These are phyloP conservation scores for Gandaritis pyraliata DNA, from an alignment of 2,888 invertebrate genomes.

Conservation along the genomic window DNA sequence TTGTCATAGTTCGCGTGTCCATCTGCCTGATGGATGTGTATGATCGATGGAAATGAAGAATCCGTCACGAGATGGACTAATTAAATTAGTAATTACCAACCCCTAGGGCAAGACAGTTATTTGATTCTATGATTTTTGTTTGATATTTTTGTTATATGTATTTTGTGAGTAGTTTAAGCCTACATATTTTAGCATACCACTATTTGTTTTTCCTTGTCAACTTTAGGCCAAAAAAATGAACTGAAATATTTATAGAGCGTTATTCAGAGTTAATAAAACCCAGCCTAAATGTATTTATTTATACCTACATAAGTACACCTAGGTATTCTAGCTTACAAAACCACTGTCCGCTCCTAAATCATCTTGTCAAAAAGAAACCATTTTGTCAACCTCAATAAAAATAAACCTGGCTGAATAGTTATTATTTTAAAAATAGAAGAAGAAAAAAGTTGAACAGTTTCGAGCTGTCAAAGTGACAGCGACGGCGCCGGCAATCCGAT, in stretches of 20 bases:
- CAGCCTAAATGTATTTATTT: no score
- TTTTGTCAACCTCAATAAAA: conserved; percentile 40
- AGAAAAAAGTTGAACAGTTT: conserved; percentile 56
- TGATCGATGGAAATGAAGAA: conserved; percentile 52
- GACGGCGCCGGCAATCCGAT: conserved; percentile 69
- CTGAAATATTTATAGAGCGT: no score
- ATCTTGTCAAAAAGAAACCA: conserved; percentile 6
- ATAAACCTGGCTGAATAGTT: conserved; percentile 56
- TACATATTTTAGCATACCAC: no score
- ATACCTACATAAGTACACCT: no score
- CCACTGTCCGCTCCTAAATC: neutral
- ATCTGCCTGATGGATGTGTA: conserved; percentile 18
- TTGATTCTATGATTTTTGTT: conserved; percentile 12
- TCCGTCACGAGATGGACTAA: conserved; percentile 48
- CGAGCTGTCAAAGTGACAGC: conserved; percentile 75
- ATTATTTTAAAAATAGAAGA: conserved; percentile 58
- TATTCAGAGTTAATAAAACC: no score
- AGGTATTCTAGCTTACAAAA: neutral
- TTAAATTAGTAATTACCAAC: no score
- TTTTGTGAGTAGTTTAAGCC: no score
- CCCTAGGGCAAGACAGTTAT: conserved; percentile 26
- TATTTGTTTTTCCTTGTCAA: no score
- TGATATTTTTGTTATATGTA: neutral
- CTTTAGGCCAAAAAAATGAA: no score
- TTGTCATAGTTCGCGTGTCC: conserved; percentile 51